Conservation (phyloP, 2,113 vertebrate genomes). For the Leptosomus discolor region DNA sequence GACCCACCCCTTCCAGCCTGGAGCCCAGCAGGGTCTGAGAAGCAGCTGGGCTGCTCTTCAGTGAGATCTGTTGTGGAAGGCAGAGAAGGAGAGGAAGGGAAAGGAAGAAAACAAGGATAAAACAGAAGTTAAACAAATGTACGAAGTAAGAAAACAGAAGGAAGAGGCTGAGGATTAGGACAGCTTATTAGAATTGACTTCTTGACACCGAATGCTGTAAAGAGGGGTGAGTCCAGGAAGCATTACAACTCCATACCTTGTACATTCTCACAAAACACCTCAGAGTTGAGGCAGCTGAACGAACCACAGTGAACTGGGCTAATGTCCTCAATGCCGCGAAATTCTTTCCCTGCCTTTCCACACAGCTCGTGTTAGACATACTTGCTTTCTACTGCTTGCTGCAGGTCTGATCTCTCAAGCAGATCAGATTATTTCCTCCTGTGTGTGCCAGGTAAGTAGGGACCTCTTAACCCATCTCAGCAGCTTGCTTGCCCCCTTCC, state of each 20-base stretch:
- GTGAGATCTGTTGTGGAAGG: neutral
- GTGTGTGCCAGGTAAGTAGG: neutral
- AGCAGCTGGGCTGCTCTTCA: conserved; percentile 16
- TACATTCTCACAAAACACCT: neutral
- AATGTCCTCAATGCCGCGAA: neutral
- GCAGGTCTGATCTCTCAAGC: neutral
- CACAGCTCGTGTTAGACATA: neutral
- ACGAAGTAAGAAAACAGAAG: neutral
- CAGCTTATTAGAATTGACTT: neutral
- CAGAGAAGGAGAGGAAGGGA: neutral
- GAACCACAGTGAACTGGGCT: neutral
- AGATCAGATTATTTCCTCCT: neutral
- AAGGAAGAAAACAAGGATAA: neutral
- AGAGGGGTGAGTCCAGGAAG: neutral
- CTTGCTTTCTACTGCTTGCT: neutral
- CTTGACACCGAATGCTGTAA: neutral
- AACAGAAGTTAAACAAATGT: neutral
- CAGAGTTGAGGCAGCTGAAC: too few species aligned
- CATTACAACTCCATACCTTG: too few species aligned
- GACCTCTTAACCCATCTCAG: neutral
- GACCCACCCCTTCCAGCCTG: neutral
- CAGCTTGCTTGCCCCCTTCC: neutral
- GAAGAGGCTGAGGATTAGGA: neutral
- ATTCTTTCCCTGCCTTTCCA: neutral
- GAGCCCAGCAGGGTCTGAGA: conserved; percentile 2